Conservation (phyloP, 2,797 vertebrate genomes). For the Ceyx erithaca region DNA sequence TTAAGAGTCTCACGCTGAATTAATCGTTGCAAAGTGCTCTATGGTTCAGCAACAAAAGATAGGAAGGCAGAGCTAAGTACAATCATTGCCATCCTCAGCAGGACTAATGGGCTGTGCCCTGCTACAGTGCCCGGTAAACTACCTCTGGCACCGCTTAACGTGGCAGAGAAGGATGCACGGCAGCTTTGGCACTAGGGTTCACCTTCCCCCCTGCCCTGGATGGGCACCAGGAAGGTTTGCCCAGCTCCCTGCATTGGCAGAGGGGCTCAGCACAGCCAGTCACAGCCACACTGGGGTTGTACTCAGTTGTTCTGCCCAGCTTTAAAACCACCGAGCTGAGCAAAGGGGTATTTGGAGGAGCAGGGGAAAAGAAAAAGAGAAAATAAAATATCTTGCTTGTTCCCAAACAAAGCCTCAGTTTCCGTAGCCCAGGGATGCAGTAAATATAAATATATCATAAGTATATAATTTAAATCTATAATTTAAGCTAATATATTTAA, state of each 20-base stretch:
- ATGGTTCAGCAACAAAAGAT: not conserved
- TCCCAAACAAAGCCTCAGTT: not conserved
- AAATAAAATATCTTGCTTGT: not conserved
- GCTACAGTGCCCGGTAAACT: not conserved
- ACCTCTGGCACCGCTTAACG: not conserved
- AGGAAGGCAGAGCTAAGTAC: not conserved
- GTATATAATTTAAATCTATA: too few species aligned
- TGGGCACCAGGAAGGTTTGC: not conserved
- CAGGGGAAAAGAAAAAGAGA: not conserved
- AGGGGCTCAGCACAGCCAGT: not conserved
- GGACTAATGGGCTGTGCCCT: not conserved
- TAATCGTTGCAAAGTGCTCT: conserved; percentile 22
- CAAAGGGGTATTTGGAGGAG: not conserved
- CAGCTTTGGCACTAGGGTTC: not conserved
- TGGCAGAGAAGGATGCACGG: not conserved
- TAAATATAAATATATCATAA: not conserved
- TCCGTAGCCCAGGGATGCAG: not conserved
- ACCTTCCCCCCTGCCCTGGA: not conserved
- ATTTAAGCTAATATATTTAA: too few species aligned
- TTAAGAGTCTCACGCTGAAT: conserved; percentile 18
- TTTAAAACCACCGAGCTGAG: not conserved
- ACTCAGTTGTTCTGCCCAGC: rapidly evolving
- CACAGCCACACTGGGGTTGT: not conserved
- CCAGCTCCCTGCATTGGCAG: not conserved
- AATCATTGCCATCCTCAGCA: not conserved